A percentile compares a stretch with the other conserved stretches of the same genome.
phyloP scores from a whole-genome alignment of 2,888 invertebrate genomes.

The Amphimallon solstitiale region DNA sequence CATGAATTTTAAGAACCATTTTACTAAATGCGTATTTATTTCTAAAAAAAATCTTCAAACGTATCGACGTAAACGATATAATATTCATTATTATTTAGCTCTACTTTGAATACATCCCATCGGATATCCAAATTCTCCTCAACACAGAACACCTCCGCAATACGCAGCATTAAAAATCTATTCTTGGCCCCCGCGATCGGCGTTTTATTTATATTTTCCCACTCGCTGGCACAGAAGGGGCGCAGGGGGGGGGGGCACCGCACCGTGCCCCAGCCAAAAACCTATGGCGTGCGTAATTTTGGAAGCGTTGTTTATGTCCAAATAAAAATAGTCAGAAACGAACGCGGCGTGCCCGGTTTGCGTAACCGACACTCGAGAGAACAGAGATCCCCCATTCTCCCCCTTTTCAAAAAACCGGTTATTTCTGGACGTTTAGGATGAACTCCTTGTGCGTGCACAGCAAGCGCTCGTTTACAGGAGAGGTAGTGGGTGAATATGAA shows the following conservation, averaged over 20 bases:
- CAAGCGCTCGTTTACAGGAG: too few species aligned
- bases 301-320: constrained; percentile 24
- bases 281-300: constrained; percentile 27
- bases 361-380: constrained; percentile 26
- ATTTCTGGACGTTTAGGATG: constrained; percentile 17
- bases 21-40: too few species aligned
- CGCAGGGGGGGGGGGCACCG: neutral
- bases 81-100: too few species aligned
- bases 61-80: too few species aligned
- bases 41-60: too few species aligned
- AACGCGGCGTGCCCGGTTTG: constrained; percentile 12
- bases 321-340: constrained; percentile 20
- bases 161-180: constrained; percentile 17
- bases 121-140: neutral
- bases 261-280: constrained; percentile 14
- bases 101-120: too few species aligned
- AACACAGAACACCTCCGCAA: neutral
- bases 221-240: neutral
- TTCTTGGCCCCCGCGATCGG: constrained; percentile 13
- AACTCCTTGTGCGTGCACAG: neutral
- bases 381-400: constrained; percentile 8
- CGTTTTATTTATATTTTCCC: constrained; percentile 30
- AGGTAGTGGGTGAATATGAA: neutral
- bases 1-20: too few species aligned
- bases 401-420: constrained; percentile 12